Conservation (phyloP, 2,113 vertebrate genomes). For the Balaeniceps rex region DNA sequence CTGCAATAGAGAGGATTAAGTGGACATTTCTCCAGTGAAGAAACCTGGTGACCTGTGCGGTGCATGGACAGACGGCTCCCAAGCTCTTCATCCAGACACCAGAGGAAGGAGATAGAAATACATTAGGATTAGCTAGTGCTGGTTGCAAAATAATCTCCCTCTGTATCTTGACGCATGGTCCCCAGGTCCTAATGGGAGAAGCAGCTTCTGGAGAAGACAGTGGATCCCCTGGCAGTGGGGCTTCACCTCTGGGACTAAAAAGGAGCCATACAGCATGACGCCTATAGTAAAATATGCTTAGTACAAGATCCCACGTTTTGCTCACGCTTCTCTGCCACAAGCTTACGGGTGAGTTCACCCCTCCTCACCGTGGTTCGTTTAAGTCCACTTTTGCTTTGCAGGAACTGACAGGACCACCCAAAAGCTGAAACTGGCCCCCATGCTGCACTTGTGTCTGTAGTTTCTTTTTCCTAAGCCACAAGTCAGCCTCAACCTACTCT, state of each 20-base stretch:
- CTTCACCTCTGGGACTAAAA: not conserved
- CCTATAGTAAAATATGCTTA: rapidly evolving
- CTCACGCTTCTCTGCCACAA: not conserved
- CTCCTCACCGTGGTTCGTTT: rapidly evolving
- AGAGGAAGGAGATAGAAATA: not conserved
- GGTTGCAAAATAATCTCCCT: not conserved
- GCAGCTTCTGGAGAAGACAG: not conserved
- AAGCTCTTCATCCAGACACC: not conserved
- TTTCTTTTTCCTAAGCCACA: not conserved
- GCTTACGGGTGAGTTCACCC: not conserved
- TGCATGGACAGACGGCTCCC: not conserved
- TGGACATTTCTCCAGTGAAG: not conserved
- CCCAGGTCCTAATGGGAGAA: not conserved
- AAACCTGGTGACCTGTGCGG: not conserved
- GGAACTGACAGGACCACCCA: not conserved
- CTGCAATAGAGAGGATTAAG: not conserved
- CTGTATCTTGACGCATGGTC: not conserved
- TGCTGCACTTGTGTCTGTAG: not conserved
- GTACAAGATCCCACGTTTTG: not conserved
- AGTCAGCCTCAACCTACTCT: not conserved
- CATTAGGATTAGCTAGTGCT: not conserved
- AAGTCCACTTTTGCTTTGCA: not conserved
- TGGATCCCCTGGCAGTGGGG: not conserved
- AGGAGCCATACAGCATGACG: not conserved
- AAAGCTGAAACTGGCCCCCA: not conserved